phyloP scores from a whole-genome alignment of 1,140 invertebrate species.

The Drosophila suzukii region DNA sequence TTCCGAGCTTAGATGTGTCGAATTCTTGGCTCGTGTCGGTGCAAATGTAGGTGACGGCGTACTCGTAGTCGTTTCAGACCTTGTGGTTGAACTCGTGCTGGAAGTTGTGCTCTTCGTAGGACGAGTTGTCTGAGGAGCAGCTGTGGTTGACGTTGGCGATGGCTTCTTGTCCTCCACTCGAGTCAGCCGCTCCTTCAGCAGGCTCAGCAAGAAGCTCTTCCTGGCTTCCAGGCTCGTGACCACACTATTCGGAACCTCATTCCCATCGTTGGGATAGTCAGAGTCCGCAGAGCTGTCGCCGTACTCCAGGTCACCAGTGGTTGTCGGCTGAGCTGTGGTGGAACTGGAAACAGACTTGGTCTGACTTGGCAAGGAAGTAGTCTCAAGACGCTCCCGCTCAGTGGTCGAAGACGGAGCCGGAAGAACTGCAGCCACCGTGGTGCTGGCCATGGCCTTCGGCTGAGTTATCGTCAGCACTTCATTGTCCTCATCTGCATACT shows the following conservation, averaged over 20 bases:
- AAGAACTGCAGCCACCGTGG: slow-evolving; percentile 11
- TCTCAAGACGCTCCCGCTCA: not conserved
- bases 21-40: not conserved
- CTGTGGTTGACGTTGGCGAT: not conserved
- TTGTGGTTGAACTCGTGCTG: not conserved
- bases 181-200: slow-evolving; percentile 40
- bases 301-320: slow-evolving; percentile 33
- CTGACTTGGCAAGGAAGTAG: too few species aligned
- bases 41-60: not conserved
- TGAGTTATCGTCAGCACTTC: slow-evolving; percentile 9
- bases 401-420: not conserved
- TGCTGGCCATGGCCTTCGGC: slow-evolving; percentile 8
- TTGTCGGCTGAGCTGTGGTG: not conserved
- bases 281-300: slow-evolving; percentile 38
- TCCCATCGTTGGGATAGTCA: slow-evolving; percentile 59
- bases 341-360: too few species aligned
- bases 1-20: slow-evolving; percentile 19
- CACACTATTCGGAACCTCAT: not conserved
- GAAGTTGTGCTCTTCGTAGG: not conserved
- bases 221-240: slow-evolving; percentile 22
- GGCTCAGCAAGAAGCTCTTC: slow-evolving; percentile 24
- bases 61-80: not conserved
- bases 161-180: not conserved
- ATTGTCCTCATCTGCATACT: slow-evolving; percentile 43
- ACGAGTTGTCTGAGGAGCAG: not conserved